Conservation (phyloP, 2,888 invertebrate species). For the Drosophila quasianomalipes region DNA sequence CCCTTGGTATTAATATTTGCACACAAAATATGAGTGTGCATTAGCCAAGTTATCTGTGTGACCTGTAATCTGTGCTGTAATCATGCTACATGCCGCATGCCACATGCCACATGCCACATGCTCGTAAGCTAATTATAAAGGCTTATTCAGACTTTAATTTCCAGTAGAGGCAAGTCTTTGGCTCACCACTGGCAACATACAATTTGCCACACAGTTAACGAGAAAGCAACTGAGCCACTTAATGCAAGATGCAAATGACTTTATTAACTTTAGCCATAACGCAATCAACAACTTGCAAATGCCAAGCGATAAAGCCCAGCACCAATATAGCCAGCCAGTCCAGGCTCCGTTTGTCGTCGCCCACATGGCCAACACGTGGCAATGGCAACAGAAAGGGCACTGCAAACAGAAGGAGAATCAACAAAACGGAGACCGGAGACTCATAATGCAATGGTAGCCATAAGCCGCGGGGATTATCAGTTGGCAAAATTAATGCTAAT, state of each 20-base stretch:
- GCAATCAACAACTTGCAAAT: slow-evolving; percentile 72
- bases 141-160: slow-evolving; percentile 25
- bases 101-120: not conserved
- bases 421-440: slow-evolving; percentile 14
- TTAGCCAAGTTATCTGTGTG: slow-evolving; percentile 25
- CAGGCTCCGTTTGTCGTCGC: slow-evolving; percentile 12
- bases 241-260: slow-evolving; percentile 76
- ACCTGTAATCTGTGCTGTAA: slow-evolving; percentile 19
- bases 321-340: slow-evolving; percentile 16
- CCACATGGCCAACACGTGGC: slow-evolving; percentile 31
- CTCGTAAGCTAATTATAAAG: slow-evolving; percentile 39
- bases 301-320: slow-evolving; percentile 51
- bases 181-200: not conserved
- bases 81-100: not conserved
- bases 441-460: slow-evolving; percentile 39
- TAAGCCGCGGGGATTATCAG: slow-evolving; percentile 72
- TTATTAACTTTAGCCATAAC: slow-evolving; percentile 75
- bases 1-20: not conserved
- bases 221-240: slow-evolving; percentile 62
- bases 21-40: not conserved
- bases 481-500: slow-evolving; percentile 83
- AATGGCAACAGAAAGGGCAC: not conserved
- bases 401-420: slow-evolving; percentile 8
- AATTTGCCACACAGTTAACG: slow-evolving; percentile 18
- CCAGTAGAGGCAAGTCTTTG: slow-evolving; percentile 2